Percentiles rank a stretch among this genome's conserved stretches.
Conservation (phyloP, 2,888 invertebrate genomes). For the Nebria brevicollis region DNA sequence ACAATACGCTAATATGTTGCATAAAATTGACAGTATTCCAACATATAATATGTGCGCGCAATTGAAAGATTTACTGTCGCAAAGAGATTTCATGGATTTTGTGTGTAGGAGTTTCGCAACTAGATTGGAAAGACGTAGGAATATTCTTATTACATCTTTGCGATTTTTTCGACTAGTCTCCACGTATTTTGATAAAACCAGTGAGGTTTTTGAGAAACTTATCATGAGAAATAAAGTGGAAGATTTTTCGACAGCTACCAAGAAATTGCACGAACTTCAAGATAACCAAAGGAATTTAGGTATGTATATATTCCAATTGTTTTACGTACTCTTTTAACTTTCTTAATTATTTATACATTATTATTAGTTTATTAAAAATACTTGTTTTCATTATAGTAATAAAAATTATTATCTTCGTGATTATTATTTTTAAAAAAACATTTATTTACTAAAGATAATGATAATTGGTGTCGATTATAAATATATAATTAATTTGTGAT, state of each 20-base stretch:
- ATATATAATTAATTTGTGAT: too few species aligned
- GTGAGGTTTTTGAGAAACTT: constrained; percentile 74
- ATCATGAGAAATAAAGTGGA: constrained; percentile 71
- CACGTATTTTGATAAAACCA: constrained; percentile 76
- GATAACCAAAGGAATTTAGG: constrained; percentile 71
- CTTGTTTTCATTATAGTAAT: too few species aligned
- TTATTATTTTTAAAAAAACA: too few species aligned
- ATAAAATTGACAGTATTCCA: constrained; percentile 73
- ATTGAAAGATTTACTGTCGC: constrained; percentile 74
- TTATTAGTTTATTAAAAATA: too few species aligned
- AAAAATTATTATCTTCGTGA: too few species aligned
- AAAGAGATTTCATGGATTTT: constrained; percentile 84
- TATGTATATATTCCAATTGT: constrained; percentile 56
- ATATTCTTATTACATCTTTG: constrained; percentile 78
- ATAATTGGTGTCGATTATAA: too few species aligned
- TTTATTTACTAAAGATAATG: too few species aligned
- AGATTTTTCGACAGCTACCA: constrained; percentile 68
- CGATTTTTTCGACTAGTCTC: constrained; percentile 80
- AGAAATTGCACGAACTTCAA: constrained; percentile 69
- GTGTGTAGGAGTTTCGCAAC: constrained; percentile 81
- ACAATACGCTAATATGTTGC: constrained; percentile 79
- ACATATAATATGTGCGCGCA: constrained; percentile 60
- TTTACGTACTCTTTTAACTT: background rate
- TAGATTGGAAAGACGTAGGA: constrained; percentile 77
- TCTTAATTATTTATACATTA: background rate